Base-by-base conservation (phyloP, 2,797 vertebrate species). In the Danio choprae region DNA sequence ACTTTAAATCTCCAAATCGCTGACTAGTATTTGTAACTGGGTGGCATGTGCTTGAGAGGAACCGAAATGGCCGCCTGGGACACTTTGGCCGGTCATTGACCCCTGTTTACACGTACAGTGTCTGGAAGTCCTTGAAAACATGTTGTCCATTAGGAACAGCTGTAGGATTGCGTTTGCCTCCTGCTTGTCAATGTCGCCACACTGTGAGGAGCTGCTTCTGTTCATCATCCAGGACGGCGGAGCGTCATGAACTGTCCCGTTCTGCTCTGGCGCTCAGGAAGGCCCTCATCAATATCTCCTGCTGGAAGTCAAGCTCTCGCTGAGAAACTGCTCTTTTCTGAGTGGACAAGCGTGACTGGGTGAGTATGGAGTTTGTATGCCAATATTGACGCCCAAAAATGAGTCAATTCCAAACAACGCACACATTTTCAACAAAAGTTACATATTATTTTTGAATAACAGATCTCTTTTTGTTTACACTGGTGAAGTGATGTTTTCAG, bases 221-320 rank as follows among this genome's bases (percentile, higher is more conserved):
- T 40, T 59, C 3, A 20, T 67, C 29, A 46, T 41, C 60, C 44
- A 13, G 60, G 38, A 38, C 38, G 11, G 38, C 9, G 41, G 38
- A 12, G 7, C 43, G 9, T n/a, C 20, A 51, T 43, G 22, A 43
- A 58, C 29, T 9, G 11, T 68, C 11, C 81, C 29, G 7, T 11
- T 29, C 43, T 22, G 22, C n/a, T 56, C 58, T 40, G 7, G 63
- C 46, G 55, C n/a, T 20, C 51, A 44, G 18, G n/a, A 18, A 58
- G 63, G 4, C 20, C n/a, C 5, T 72, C 67, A 51, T 82, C 81
- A 4, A 85, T 85, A 77, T 69, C 56, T 50, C 64, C 78, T 59
- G 56, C 69, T 85, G 69, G 9, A 63, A 15, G 18, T 13, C 12
- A 67, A 46, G 72, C 62, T 40, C 77, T 63, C 7, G 51, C 68